phyloP scores from a whole-genome alignment of 2,113 vertebrate genomes.

The Salvelinus alpinus region DNA sequence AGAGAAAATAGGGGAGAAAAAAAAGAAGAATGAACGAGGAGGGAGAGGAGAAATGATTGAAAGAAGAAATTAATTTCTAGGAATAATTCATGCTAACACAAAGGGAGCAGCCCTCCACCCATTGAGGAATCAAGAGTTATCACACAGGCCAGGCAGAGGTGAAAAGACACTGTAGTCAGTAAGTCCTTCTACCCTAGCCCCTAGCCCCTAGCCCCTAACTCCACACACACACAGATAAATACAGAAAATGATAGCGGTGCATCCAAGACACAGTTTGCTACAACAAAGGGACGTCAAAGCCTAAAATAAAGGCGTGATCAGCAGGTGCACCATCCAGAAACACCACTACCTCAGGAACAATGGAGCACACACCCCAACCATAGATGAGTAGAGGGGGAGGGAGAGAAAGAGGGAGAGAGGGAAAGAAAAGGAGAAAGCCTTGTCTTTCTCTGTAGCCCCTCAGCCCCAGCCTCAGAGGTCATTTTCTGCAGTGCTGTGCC shows the following conservation, averaged over 20 bases:
- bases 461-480: constrained; percentile 51
- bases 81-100: background rate
- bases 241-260: background rate
- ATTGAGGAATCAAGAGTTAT: background rate
- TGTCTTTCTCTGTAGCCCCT: too few species aligned
- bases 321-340: constrained; percentile 10
- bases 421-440: background rate
- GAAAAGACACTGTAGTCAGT: background rate
- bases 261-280: background rate
- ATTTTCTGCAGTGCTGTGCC: constrained; percentile 59
- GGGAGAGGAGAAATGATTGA: background rate
- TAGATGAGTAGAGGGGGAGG: too few species aligned
- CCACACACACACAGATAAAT: background rate
- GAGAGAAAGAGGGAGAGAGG: background rate
- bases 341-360: background rate
- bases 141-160: constrained; percentile 32
- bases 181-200: background rate
- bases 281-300: background rate
- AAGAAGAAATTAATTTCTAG: background rate
- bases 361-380: background rate
- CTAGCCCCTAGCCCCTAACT: background rate
- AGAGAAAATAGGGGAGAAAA: constrained; percentile 12
- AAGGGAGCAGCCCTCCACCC: constrained; percentile 9
- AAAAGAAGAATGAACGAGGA: constrained; percentile 1
- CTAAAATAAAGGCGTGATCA: background rate